Conservation (phyloP, 2,113 vertebrate species). For the Willisornis vidua region DNA sequence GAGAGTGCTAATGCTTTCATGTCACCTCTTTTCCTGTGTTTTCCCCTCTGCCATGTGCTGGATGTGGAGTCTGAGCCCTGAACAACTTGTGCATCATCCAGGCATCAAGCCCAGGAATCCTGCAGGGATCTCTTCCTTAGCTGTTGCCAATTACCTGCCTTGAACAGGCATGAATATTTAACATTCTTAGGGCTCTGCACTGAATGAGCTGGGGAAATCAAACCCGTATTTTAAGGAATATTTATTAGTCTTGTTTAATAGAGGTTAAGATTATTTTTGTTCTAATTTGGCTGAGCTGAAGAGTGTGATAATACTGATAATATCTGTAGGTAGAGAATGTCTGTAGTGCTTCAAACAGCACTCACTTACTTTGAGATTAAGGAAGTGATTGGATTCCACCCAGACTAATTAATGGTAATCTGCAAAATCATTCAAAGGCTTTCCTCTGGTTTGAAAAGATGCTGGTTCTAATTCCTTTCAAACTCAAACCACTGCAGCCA, state of each 20-base stretch:
- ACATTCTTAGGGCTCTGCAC: neutral
- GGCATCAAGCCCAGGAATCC: neutral
- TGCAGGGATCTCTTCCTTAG: neutral
- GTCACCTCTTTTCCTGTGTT: neutral
- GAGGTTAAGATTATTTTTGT: neutral
- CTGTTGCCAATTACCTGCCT: neutral
- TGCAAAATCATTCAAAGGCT: neutral
- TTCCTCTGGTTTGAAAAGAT: neutral
- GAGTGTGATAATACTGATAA: neutral
- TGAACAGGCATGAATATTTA: neutral
- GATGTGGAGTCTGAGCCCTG: neutral
- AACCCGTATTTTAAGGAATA: neutral
- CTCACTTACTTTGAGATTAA: neutral
- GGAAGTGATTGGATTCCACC: neutral
- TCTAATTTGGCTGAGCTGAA: neutral
- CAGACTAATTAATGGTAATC: slow-evolving; percentile 22
- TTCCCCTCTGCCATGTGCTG: neutral
- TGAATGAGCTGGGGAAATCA: neutral
- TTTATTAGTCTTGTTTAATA: slow-evolving; percentile 16
- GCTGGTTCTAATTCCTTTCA: neutral
- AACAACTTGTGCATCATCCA: neutral
- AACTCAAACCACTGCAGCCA: neutral
- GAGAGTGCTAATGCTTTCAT: neutral
- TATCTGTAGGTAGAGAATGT: neutral
- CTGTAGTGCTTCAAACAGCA: neutral